Conservation (phyloP, 2,888 invertebrate genomes). For the Chloroclystis v-ata region DNA sequence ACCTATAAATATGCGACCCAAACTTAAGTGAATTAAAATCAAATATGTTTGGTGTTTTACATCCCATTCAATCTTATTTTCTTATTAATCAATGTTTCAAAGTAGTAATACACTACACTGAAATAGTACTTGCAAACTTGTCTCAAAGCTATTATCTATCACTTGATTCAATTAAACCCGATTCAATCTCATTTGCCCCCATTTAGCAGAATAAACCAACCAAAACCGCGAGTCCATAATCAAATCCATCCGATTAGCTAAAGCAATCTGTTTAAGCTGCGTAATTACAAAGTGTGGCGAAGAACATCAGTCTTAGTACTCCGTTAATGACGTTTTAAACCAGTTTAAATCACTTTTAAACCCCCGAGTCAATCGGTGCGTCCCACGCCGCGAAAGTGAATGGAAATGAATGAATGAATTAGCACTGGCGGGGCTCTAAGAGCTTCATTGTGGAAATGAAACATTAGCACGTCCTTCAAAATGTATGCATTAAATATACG, state of each 20-base stretch:
- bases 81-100: too few relatives aligned
- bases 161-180: too few relatives aligned
- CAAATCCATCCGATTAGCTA: slow-evolving; percentile 48
- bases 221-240: slow-evolving; percentile 35
- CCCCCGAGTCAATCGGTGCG: slow-evolving; percentile 28
- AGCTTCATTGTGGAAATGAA: neutral
- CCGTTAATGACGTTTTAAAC: slow-evolving; percentile 48
- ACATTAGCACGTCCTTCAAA: neutral
- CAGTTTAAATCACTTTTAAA: slow-evolving; percentile 28
- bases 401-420: slow-evolving; percentile 60
- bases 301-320: slow-evolving; percentile 52
- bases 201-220: slow-evolving; percentile 22
- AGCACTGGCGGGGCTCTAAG: slow-evolving; percentile 35
- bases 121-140: too few relatives aligned
- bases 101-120: too few relatives aligned
- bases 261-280: slow-evolving; percentile 57
- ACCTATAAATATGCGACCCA: too few relatives aligned
- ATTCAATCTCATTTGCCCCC: neutral
- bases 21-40: too few relatives aligned
- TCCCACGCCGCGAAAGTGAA: slow-evolving; percentile 44
- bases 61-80: too few relatives aligned
- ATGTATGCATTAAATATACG: neutral
- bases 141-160: too few relatives aligned
- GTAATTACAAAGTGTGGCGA: slow-evolving; percentile 62
- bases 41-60: too few relatives aligned